These are phyloP conservation scores for Callosobruchus maculatus DNA, from an alignment of 2,888 invertebrate genomes.

Conservation along the genomic window DNA sequence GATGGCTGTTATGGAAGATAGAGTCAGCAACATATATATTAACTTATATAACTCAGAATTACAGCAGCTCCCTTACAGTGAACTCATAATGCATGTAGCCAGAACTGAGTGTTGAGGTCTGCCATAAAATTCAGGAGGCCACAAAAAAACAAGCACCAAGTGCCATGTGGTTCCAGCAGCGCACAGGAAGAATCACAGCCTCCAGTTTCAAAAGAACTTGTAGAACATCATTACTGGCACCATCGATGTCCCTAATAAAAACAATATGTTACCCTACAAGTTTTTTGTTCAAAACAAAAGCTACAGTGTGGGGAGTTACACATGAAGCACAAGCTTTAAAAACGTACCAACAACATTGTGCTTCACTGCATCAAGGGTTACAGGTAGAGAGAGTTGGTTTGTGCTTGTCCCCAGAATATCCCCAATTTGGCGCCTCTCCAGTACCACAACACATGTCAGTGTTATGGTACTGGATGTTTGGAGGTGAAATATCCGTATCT, in stretches of 20 bases:
- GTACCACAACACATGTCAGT: background rate
- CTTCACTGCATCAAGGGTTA: slow-evolving; percentile 4
- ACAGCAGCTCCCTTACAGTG: background rate
- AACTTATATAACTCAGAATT: background rate
- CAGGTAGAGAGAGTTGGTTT: slow-evolving; percentile 6
- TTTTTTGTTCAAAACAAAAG: slow-evolving; percentile 2
- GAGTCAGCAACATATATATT: no score
- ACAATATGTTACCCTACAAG: slow-evolving; percentile 6
- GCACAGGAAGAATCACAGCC: slow-evolving; percentile 15
- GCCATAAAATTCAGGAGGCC: background rate
- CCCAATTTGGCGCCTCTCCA: slow-evolving; percentile 2
- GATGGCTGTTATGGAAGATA: no score
- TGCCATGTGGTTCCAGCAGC: slow-evolving; percentile 9
- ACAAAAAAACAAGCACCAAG: slow-evolving; percentile 8
- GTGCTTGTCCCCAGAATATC: slow-evolving; percentile 2
- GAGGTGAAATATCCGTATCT: slow-evolving; percentile 11
- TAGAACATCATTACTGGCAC: slow-evolving; percentile 2
- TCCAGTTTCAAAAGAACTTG: slow-evolving; percentile 9
- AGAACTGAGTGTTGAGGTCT: slow-evolving; percentile 2
- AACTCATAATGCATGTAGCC: background rate
- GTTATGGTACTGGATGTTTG: slow-evolving; percentile 1
- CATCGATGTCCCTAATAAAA: slow-evolving; percentile 5
- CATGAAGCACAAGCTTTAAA: slow-evolving; percentile 10
- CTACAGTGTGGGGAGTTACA: slow-evolving; percentile 3
- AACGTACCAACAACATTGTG: background rate